A percentile compares a stretch with the other conserved stretches of the same genome.
phyloP scores from a whole-genome alignment of 2,797 vertebrate genomes.

The Cygnus olor region DNA sequence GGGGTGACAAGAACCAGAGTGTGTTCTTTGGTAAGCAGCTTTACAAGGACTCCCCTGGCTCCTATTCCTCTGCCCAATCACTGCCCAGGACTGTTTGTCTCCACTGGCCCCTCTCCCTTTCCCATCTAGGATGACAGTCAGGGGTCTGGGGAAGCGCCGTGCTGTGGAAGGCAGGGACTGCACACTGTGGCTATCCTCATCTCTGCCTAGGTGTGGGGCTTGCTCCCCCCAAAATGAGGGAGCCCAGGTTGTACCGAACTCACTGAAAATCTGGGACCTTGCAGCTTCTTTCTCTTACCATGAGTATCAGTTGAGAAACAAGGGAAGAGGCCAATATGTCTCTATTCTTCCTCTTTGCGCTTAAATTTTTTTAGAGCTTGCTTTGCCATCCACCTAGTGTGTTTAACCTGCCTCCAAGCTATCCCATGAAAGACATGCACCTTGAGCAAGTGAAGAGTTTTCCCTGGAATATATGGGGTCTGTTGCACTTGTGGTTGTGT shows the following conservation, averaged over 20 bases:
- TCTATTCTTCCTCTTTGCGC: not conserved
- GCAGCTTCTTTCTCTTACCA: not conserved
- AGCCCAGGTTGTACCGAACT: not conserved
- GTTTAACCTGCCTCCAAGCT: not conserved
- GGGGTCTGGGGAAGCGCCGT: not conserved
- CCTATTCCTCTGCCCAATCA: no score
- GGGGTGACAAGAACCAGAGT: not conserved
- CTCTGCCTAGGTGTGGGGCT: not conserved
- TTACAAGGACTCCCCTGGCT: not conserved
- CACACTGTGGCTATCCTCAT: not conserved
- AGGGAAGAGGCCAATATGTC: not conserved
- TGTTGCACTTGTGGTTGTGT: not conserved
- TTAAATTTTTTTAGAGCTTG: not conserved
- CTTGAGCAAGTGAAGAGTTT: not conserved
- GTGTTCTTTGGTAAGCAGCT: not conserved
- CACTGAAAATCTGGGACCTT: not conserved
- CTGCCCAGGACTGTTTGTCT: not conserved
- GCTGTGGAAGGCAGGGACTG: not conserved
- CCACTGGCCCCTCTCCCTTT: not conserved
- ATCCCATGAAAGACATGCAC: not conserved
- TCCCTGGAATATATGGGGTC: not conserved
- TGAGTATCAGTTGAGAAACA: not conserved
- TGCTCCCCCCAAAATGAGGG: not conserved
- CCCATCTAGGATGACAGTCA: not conserved
- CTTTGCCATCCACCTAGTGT: rapidly evolving